Percentiles rank a stretch among this genome's conserved stretches.
Evolutionary conservation across 2,797 vertebrate genomes (phyloP).

Genomic region (Schizopygopsis malacanthus): DNA sequence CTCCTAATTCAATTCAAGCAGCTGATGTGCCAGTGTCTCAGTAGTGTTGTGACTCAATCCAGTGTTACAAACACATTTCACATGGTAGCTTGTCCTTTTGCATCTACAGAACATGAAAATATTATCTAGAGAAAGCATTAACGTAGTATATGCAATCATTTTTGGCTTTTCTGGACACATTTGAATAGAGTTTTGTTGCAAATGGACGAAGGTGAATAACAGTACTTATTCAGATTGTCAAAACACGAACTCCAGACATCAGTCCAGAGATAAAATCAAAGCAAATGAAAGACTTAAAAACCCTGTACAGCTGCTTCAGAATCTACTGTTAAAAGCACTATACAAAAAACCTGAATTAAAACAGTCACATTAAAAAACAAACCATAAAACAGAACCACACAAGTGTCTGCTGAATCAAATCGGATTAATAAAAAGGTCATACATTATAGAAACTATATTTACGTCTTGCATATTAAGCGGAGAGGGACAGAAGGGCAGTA

Average conservation of each 20-base stretch:
- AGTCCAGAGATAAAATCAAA: constrained; percentile 11
- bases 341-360: constrained; percentile 33
- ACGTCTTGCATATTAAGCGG: constrained; percentile 67
- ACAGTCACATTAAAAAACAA: constrained; percentile 29
- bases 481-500: constrained; percentile 58
- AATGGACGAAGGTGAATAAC: constrained; percentile 35
- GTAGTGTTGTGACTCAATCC: constrained; percentile 50
- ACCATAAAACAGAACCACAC: constrained; percentile 19
- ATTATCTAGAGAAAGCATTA: constrained; percentile 15
- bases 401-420: constrained; percentile 44
- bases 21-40: constrained; percentile 41
- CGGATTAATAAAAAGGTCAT: constrained; percentile 53
- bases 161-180: constrained; percentile 54
- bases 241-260: constrained; percentile 14
- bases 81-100: background rate
- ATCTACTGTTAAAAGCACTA: constrained; percentile 34
- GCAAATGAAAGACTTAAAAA: constrained; percentile 6
- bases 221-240: constrained; percentile 48
- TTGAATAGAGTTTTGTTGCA: constrained; percentile 22
- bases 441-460: constrained; percentile 61
- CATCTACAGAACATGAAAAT: constrained; percentile 18
- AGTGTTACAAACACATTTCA: constrained; percentile 46
- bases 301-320: constrained; percentile 7
- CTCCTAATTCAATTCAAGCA: background rate
- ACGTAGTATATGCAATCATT: constrained; percentile 29